Base-by-base conservation (phyloP, 2,888 invertebrate genomes). In the Pecten maximus region DNA sequence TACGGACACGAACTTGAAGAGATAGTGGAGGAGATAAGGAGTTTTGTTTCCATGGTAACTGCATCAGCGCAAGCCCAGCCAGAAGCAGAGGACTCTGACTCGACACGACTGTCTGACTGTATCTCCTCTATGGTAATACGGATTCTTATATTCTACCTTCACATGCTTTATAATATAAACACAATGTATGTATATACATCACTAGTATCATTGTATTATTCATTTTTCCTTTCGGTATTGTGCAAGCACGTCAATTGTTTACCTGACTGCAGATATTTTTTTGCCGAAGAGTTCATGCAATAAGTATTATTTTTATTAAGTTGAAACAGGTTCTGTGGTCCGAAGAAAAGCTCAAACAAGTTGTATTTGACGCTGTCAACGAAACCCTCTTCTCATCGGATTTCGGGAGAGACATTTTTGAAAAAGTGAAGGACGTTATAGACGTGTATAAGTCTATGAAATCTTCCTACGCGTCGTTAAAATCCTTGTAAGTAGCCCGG, bases 1-100 rank as follows among this genome's bases (percentile, higher is more conserved):
- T 89, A 89, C 28, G 88, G 88, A 35, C 87, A 89, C 16, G 90
- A 90, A 44, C 48, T 90, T 10, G 39, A 19, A 40, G 90, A 90
- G n/a, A 89, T 90, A 40, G 0, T 90, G 6, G 89, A 40, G 40
- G 90, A 90, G 3, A 54, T 90, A 0, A 19, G 50, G 39, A 89
- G 86, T 40, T 40, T 89, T n/a, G 60, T 90, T 50, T 35, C 48
- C n/a, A 39, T 87, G 35, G 35, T 90, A 40, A 44, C 74, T 19
- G 87, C 86, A 35, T 35, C 87, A 50, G 19, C n/a, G 40, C 40
- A 88, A 48, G 40, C 12, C 40, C 23, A 54, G 12, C 15, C 89
- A 35, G 28, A 74, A 40, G n/a, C 40, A 28, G 48, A 89, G 74
- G 74, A 74, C 28, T 12, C 12, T 2, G 74, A 74, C 23, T 87